These are phyloP conservation scores for Collichthys lucidus DNA, from an alignment of 2,113 vertebrate genomes.

Conservation along the genomic window DNA sequence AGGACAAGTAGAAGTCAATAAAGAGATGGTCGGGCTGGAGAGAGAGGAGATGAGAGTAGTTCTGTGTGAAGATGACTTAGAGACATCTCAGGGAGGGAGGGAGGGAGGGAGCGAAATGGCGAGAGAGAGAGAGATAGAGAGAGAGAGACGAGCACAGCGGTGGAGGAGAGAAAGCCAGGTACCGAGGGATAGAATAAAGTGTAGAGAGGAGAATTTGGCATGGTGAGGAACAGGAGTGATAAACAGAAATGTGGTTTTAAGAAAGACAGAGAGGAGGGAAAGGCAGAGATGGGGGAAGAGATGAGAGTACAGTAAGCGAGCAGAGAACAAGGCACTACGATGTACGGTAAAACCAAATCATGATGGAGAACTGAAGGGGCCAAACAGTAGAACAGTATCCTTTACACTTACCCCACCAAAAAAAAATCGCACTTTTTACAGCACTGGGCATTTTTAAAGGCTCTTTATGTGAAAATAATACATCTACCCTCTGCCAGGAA, in stretches of 20 bases:
- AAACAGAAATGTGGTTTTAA: constrained; percentile 45
- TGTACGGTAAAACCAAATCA: constrained; percentile 39
- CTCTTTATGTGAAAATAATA: constrained; percentile 32
- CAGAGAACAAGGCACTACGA: constrained; percentile 24
- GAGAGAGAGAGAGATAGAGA: neutral
- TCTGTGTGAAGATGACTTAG: constrained; percentile 74
- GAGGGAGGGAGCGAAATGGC: neutral
- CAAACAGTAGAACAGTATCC: neutral
- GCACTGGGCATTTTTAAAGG: constrained; percentile 18
- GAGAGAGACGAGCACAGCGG: constrained; percentile 16
- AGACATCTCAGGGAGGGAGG: constrained; percentile 46
- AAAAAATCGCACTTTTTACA: constrained; percentile 20
- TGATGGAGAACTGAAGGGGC: constrained; percentile 15
- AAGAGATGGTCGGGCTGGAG: constrained; percentile 72
- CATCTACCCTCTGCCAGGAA: constrained; percentile 33
- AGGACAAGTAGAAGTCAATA: constrained; percentile 82
- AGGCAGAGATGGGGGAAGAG: constrained; percentile 1
- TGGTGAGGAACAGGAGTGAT: constrained; percentile 25
- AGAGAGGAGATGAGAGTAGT: constrained; percentile 71
- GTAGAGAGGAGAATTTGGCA: constrained; percentile 43
- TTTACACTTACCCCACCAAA: constrained; percentile 14
- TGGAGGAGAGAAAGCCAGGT: constrained; percentile 36
- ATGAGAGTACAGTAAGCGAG: constrained; percentile 31
- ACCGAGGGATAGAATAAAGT: constrained; percentile 45
- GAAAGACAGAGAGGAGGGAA: constrained; percentile 24